phyloP scores from a whole-genome alignment of 2,888 invertebrate species.

The Trimorus sp. region DNA sequence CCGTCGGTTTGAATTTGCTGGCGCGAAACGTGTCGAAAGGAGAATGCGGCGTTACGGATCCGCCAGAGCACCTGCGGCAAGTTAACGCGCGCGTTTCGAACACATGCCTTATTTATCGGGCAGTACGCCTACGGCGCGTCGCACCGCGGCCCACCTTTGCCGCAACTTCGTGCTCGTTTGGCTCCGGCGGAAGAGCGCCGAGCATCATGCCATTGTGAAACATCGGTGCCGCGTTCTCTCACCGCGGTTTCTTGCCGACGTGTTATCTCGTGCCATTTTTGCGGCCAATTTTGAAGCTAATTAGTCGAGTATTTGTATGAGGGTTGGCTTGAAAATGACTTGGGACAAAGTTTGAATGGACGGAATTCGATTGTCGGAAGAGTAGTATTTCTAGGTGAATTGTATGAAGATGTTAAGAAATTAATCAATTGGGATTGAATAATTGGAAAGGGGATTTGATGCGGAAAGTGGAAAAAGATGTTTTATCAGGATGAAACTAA shows the following conservation, averaged over 20 bases:
- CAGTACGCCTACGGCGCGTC: slow-evolving; percentile 55
- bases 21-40: slow-evolving; percentile 19
- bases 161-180: slow-evolving; percentile 41
- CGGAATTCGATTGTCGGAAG: no score
- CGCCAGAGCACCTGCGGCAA: slow-evolving; percentile 39
- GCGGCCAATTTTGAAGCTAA: no score
- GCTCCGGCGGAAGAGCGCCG: slow-evolving; percentile 37
- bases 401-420: no score
- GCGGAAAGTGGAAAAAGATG: no score
- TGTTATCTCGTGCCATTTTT: slow-evolving; percentile 21
- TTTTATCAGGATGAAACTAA: no score
- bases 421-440: no score
- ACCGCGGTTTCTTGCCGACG: slow-evolving; percentile 53
- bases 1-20: slow-evolving; percentile 11
- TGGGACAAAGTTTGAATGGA: no score
- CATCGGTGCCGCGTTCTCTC: slow-evolving; percentile 60
- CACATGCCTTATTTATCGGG: slow-evolving; percentile 57
- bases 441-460: no score
- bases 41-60: slow-evolving; percentile 24
- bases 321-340: no score
- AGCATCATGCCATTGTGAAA: slow-evolving; percentile 56
- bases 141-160: slow-evolving; percentile 45
- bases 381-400: no score
- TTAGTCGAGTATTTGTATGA: no score
- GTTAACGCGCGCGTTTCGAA: slow-evolving; percentile 40